These are phyloP conservation scores for Eupleurogrammus muticus DNA, from an alignment of 2,797 vertebrate genomes.

Conservation along the genomic window DNA sequence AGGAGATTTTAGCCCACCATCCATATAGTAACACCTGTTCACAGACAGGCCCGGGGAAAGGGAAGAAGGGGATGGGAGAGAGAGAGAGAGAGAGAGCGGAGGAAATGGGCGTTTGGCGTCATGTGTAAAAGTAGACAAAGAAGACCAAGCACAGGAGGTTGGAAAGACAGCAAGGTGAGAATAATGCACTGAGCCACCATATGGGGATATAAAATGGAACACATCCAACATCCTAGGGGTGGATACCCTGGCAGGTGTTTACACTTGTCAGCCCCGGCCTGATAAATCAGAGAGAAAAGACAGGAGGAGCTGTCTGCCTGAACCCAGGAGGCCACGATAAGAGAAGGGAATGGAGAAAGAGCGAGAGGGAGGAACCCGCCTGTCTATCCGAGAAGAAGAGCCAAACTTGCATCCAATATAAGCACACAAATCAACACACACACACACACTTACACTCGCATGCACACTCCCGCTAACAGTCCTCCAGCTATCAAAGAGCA, in stretches of 20 bases:
- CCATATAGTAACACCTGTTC: slow-evolving; percentile 48
- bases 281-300: slow-evolving; percentile 73
- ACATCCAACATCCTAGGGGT: slow-evolving; percentile 58
- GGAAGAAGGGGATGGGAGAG: no score
- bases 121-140: slow-evolving; percentile 49
- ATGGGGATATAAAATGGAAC: slow-evolving; percentile 66
- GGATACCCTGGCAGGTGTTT: slow-evolving; percentile 76
- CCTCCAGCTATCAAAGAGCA: slow-evolving; percentile 46
- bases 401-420: slow-evolving; percentile 46
- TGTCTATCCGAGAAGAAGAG: slow-evolving; percentile 47
- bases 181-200: slow-evolving; percentile 59
- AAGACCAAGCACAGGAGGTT: slow-evolving; percentile 12
- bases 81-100: background rate
- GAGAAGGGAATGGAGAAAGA: slow-evolving; percentile 47
- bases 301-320: slow-evolving; percentile 70
- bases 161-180: slow-evolving; percentile 49
- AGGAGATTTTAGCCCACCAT: slow-evolving; percentile 18
- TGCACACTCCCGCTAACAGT: slow-evolving; percentile 26
- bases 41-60: slow-evolving; percentile 1
- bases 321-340: slow-evolving; percentile 69
- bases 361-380: slow-evolving; percentile 52
- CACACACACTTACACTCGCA: slow-evolving; percentile 8
- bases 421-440: slow-evolving; percentile 28
- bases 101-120: slow-evolving; percentile 40
- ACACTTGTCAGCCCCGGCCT: slow-evolving; percentile 73